Evolutionary conservation across 2,113 vertebrate genomes (phyloP), one percentile per base, ranked within the genome.

Genomic region (Chaenogobius annularis): DNA sequence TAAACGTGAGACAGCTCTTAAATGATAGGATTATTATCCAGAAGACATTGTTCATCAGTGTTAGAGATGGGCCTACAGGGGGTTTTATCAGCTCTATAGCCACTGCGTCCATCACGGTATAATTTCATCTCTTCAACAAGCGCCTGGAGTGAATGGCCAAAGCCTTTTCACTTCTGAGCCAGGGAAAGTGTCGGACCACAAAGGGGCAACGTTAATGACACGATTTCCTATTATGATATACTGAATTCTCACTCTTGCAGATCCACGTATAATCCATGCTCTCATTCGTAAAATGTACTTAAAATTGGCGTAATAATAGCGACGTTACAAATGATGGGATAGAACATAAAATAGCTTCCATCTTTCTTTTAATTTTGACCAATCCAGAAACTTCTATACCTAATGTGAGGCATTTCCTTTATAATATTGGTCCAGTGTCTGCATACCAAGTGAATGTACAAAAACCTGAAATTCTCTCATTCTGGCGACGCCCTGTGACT

Each of bases 261-360:
- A 85, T 72, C 19, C 17, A 52, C 7, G 19, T n/a, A 7, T 23
- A 73, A 73, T 69, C 35, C 61, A 43, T 62, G 48, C 58, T 84
- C 56, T 73, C 70, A 83, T 81, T 75, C 80, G 62, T 54, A 68
- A 40, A 40, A 40, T 40, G 6, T 5, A 7, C 37, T 40, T 14
- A 58, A 79, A 77, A 77, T 76, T 37, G 37, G 10, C n/a, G 77
- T 68, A 64, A 73, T 80, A 81, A 68, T 31, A 80, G 78, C 58
- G 80, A 75, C 4, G 26, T 31, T 31, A 31, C 26, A 31, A 31
- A 2, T 4, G 26, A 31, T 31, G 26, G 26, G 26, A 1, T 31
- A 31, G 26, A 31, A 31, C 26, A 31, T 31, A 31, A 31, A 31
- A 31, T 31, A 2, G 26, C 26, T 31, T 31, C n/a, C n/a, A n/a